Conservation (phyloP, 2,113 vertebrate genomes). For the Serilophus lunatus region DNA sequence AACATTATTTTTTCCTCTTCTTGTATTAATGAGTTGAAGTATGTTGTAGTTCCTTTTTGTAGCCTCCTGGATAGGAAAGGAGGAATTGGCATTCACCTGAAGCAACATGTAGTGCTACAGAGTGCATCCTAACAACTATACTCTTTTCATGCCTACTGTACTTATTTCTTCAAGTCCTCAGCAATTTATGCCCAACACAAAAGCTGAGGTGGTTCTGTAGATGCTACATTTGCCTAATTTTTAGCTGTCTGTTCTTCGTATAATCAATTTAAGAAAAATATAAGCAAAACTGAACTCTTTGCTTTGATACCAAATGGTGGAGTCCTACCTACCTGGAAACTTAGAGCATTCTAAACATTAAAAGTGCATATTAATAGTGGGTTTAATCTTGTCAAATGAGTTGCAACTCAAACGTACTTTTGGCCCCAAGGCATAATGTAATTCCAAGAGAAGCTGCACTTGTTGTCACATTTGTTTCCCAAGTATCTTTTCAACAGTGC, state of each 20-base stretch:
- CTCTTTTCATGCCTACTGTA: neutral
- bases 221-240: neutral
- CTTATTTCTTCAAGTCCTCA: neutral
- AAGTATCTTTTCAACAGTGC: neutral
- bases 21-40: neutral
- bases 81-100: neutral
- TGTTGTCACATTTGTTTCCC: neutral
- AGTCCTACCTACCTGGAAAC: neutral
- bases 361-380: neutral
- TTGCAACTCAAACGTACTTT: neutral
- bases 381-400: neutral
- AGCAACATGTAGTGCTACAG: neutral
- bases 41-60: neutral
- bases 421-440: neutral
- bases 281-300: neutral
- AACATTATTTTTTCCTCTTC: accelerated
- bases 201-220: neutral
- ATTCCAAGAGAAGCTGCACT: neutral
- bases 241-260: neutral
- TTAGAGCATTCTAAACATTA: neutral
- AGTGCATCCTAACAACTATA: neutral
- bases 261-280: neutral
- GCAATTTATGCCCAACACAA: neutral
- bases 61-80: neutral
- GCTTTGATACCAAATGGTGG: neutral